Percentiles rank a stretch among this genome's conserved stretches.
Conservation (phyloP, 2,113 vertebrate species). For the Hipposideros armiger region DNA sequence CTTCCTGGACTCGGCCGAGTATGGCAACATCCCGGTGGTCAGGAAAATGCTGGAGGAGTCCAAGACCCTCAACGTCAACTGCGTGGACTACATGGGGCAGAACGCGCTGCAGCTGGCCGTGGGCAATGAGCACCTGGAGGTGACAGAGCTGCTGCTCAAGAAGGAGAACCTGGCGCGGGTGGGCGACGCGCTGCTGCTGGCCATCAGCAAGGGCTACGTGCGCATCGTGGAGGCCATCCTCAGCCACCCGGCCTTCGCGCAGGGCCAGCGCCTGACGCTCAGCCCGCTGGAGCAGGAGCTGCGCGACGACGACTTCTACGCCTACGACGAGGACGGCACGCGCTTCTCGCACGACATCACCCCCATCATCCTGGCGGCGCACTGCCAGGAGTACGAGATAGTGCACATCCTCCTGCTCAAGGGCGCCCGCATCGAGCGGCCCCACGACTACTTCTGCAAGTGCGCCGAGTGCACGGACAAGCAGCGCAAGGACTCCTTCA, state of each 20-base stretch:
- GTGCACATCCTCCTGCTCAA: slow-evolving; percentile 97
- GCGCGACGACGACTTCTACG: slow-evolving; percentile 96
- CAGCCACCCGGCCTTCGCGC: slow-evolving; percentile 94
- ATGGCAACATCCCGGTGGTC: slow-evolving; percentile 98
- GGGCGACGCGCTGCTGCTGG: slow-evolving; percentile 94
- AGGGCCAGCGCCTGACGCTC: slow-evolving; percentile 93
- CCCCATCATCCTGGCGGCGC: slow-evolving; percentile 95
- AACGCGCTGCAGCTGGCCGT: slow-evolving; percentile 96
- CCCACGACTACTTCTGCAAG: slow-evolving; percentile 98
- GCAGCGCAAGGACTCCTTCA: slow-evolving; percentile 96
- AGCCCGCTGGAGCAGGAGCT: slow-evolving; percentile 96
- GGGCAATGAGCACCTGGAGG: slow-evolving; percentile 97
- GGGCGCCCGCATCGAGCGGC: slow-evolving; percentile 96
- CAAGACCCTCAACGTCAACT: slow-evolving; percentile 97
- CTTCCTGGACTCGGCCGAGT: slow-evolving; percentile 96
- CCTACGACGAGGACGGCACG: slow-evolving; percentile 97
- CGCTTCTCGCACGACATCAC: slow-evolving; percentile 98
- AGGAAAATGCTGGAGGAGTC: slow-evolving; percentile 98
- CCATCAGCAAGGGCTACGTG: slow-evolving; percentile 98
- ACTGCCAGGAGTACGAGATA: slow-evolving; percentile 98
- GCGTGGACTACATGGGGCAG: slow-evolving; percentile 99
- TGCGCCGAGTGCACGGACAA: slow-evolving; percentile 95
- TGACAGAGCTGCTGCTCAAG: slow-evolving; percentile 96
- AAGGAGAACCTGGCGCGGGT: slow-evolving; percentile 96
- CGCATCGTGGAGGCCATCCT: slow-evolving; percentile 98